Base-by-base conservation (phyloP, 2,113 vertebrate genomes). In the Suncus etruscus region DNA sequence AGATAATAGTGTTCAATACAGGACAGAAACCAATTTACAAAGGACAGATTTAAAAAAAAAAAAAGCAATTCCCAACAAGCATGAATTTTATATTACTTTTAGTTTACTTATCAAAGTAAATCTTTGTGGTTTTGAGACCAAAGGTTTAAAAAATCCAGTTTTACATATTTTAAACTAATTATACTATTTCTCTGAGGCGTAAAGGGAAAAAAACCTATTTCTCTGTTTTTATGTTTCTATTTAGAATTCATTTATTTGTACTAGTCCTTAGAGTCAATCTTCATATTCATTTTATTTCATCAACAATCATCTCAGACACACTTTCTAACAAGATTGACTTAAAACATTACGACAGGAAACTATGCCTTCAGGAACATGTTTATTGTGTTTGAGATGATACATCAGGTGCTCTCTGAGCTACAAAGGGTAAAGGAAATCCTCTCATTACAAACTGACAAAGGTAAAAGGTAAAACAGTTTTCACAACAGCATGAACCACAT, bases 401-500 rank as follows among this genome's bases (percentile, higher is more conserved):
- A 99, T 97, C 98, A 98, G 97, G 97, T 98, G 98, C 98, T 99
- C 98, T 98, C 98, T 98, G 98, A 98, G 98, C 98, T 99, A 98
- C 98, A 98, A 99, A 98, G 98, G 98, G 98, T 98, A 98, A 98
- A 98, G 98, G 98, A 98, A 98, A 98, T 98, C 98, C 98, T 98
- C 98, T 98, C 98, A 98, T 98, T 98, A 98, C 98, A 98, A 99
- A 99, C 98, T 98, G 98, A 99, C 98, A 98, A 98, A 98, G 98
- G 98, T 98, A 98, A 98, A 98, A 98, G 98, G 98, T 98, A 98
- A 98, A 98, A 99, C 98, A 98, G 98, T 98, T 98, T 98, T 98
- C 98, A 99, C 98, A 98, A 99, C 98, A 98, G 98, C 98, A 98
- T 98, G 98, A 98, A 98, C 98, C 98, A 99, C 98, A 98, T 98